Evolutionary conservation across 2,113 vertebrate genomes (phyloP), one percentile per base, ranked within the genome.

Genomic region (Dromaius novaehollandiae): DNA sequence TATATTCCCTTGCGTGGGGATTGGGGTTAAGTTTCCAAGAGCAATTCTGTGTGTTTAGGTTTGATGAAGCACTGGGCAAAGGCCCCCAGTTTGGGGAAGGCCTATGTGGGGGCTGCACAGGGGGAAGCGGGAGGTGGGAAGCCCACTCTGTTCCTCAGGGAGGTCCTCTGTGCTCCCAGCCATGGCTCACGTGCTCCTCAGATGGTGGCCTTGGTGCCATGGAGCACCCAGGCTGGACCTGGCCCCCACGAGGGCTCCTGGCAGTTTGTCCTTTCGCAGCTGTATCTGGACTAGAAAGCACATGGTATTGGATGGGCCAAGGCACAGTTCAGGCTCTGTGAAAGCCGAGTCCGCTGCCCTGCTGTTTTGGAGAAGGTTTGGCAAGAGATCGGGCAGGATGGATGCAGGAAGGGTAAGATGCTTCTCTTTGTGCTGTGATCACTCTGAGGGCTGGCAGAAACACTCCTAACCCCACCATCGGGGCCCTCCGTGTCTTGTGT

Each of bases 101-200:
- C 8, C 16, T 11, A 1, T 22, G 28, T 9, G 28, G 44, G 44
- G 44, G 44, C 44, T 46, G 16, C 44, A 46, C 44, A 46, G 16
- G 40, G 63, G 32, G 36, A 75, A 64, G 56, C 55, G n/a, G 64
- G 65, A 77, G 36, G 42, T 56, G 63, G 36, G 13, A 9, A 89
- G 9, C 40, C 69, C 42, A 36, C 11, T 22, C 13, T 1, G 13
- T 7, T 50, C 68, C 17, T 56, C 75, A 32, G 40, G 11, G 11
- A 58, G 34, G 18, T 85, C 30, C 34, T 18, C 9, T 42, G 4
- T 30, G n/a, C 21, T 84, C 40, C 46, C 24, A 66, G 55, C 18
- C 4, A 4, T 0, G 1, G 50, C 2, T 7, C 9, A 7, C 0
- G 2, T 46, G 21, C 50, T 61, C 25, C 16, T 12, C 26, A 28